Evolutionary conservation across 1,140 invertebrate genomes (phyloP), one percentile per base, ranked within the genome.

Genomic region (Brachionus paranguensis): DNA sequence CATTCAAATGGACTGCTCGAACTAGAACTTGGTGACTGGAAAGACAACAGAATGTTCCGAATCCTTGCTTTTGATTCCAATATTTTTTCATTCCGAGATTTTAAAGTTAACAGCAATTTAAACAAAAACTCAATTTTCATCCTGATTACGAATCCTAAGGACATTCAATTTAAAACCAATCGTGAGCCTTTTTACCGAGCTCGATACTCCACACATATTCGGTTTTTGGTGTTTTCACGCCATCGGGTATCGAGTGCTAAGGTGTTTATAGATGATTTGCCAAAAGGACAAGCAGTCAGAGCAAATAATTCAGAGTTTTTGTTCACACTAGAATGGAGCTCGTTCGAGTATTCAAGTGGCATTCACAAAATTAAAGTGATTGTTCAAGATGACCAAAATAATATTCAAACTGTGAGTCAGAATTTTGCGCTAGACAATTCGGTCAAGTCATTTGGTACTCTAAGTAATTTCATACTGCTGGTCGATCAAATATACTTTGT

Each of bases 1-100:
- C 89, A 89, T 24, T 95, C 95, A 87, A 92, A 93, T 84, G 95
- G 95, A n/a, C 94, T 92, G 87, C 89, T 96, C 79, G 95, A 97
- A 90, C 89, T 97, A 64, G 96, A 97, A 90, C 90, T 97, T 50
- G 94, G 93, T 29, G 96, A 97, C 90, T 97, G 95, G 95, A 97
- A 95, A 90, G 94, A 95, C 87, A 94, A 93, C 87, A 91, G 95
- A 90, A 92, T 94, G 93, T 95, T 92, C 90, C 92, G 95, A 20
- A 87, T 97, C 29, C 92, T 92, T 55, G 94, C 93, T 27, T 92
- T 97, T 85, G 95, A 97, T 89, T 93, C 96, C 89, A 95, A 94
- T 20, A 88, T 95, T 84, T 93, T 97, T 87, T 94, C 95, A n/a
- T 96, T 97, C 88, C 90, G 92, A 84, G 95, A 97, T 90, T 90